Base-by-base conservation (phyloP, 1,140 invertebrate species). In the Ceratina calcarata region DNA sequence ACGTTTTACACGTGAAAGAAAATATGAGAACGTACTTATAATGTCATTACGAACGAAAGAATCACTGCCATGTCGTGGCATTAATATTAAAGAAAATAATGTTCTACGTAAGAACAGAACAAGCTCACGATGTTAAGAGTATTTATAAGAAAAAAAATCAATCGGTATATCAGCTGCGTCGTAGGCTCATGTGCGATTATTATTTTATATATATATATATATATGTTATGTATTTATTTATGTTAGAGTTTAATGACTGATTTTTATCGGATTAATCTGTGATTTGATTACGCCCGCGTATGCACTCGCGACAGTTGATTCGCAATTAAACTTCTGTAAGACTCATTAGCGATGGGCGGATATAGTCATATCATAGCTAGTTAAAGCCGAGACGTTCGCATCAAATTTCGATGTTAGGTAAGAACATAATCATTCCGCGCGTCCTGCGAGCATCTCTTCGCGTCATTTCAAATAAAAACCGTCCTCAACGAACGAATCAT, bases 291-390 rank as follows among this genome's bases (percentile, higher is more conserved):
- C 78, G 81, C 78, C 86, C 77, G 62, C 55, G 82, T 79, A 62
- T n/a, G n/a, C n/a, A n/a, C n/a, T n/a, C n/a, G n/a, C n/a, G n/a
- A n/a, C 77, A 27, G 64, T 84, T 83, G 62, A 67, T 58, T 72
- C 68, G 53, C 68, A 78, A 80, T 84, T 75, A 64, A 74, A 65
- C 22, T 86, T 87, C 77, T 45, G 76, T 75, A 72, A 60, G 76
- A 87, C 68, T 87, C 76, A 53, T 80, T 87, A 86, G 87, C 83
- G 86, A 87, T 88, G 92, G 91, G 90, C 91, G 91, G 90, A 93
- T 88, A 89, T 92, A 92, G 90, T 92, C 90, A 92, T 91, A 90
- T 90, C 82, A 91, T 92, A 91, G 74, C 70, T 90, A 90, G 89
- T 83, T 86, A 86, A 45, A 84, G 73, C 76, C 53, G 89, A 82